Evolutionary conservation across 2,888 invertebrate species (phyloP), one percentile per base, ranked within the genome.

Genomic region (Agonopterix alstromeriana): DNA sequence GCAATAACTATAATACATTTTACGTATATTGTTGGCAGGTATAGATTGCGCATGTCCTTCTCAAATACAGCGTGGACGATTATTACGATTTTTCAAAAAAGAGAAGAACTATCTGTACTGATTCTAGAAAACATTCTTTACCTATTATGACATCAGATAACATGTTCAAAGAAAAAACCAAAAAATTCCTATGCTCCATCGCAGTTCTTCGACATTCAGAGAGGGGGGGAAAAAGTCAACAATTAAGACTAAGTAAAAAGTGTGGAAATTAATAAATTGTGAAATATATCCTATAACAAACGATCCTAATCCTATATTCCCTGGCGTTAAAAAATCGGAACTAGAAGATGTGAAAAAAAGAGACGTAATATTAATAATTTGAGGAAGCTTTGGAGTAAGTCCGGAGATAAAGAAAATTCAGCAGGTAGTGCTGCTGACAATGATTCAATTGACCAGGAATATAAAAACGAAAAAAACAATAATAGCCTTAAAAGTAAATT

Each of bases 401-500:
- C 38, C 3, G n/a, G n/a, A 38, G 10, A 9, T n/a, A 1, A 3
- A 38, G 38, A 45, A 36, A 36, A 10, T 9, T n/a, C 9, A 10
- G 12, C 45, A 14, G 14, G 45, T 10, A 45, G 36, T 36, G n/a
- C 14, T n/a, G 9, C 36, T 12, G 14, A 36, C 8, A 4, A n/a
- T 10, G 3, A 36, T 36, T n/a, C n/a, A n/a, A 38, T 38, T 3
- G 38, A 38, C 38, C 27, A 7, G 27, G 27, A n/a, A 38, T 38
- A 38, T 38, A 38, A n/a, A 38, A 2, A 14, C 17, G 10, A 42
- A 27, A 27, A 14, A 7, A 5, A 47, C 35, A 47, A 40, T 11
- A 46, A 42, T 43, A 48, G 54, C 17, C 45, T 68, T 2, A 73
- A 71, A 59, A 49, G 50, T 11, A 62, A 55, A 46, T 11, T 72